Percentiles rank a stretch among this genome's conserved stretches.
phyloP scores from a whole-genome alignment of 2,888 invertebrate species.

The Lampropteryx suffumata region DNA sequence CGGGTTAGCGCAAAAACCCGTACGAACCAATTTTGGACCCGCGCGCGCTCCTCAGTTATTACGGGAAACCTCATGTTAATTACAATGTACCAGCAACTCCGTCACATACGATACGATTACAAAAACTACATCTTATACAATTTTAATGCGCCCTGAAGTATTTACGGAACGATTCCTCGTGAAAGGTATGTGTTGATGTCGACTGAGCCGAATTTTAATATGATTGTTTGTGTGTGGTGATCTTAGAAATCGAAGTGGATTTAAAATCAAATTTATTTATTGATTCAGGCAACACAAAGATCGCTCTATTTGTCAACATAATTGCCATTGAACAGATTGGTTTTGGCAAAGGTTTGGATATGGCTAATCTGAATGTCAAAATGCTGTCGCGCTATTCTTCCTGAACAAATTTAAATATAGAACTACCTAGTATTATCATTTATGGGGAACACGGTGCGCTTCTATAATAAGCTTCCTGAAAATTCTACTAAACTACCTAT shows the following conservation, averaged over 20 bases:
- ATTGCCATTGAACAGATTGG: no score
- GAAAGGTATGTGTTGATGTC: constrained; percentile 55
- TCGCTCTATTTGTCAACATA: no score
- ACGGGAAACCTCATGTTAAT: constrained; percentile 80
- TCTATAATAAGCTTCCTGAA: no score
- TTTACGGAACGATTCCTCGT: constrained; percentile 70
- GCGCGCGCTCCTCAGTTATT: constrained; percentile 68
- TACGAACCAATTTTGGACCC: constrained; percentile 64
- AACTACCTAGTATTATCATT: no score
- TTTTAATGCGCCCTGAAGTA: constrained; percentile 75
- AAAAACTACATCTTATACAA: constrained; percentile 73
- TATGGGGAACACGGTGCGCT: no score
- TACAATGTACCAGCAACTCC: constrained; percentile 50
- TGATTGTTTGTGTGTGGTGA: constrained; percentile 33
- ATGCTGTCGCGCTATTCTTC: no score
- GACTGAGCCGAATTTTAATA: constrained; percentile 65
- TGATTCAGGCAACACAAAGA: no score
- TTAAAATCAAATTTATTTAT: no score
- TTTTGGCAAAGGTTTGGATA: no score
- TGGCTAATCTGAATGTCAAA: no score
- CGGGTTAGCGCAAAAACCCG: constrained; percentile 59
- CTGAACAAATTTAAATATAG: neutral
- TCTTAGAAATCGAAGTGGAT: no score
- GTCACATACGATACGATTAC: constrained; percentile 57
- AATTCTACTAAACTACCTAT: no score